A percentile compares a stretch with the other conserved stretches of the same genome.
phyloP scores from a whole-genome alignment of 2,888 invertebrate species.

The Andrena hattorfiana region DNA sequence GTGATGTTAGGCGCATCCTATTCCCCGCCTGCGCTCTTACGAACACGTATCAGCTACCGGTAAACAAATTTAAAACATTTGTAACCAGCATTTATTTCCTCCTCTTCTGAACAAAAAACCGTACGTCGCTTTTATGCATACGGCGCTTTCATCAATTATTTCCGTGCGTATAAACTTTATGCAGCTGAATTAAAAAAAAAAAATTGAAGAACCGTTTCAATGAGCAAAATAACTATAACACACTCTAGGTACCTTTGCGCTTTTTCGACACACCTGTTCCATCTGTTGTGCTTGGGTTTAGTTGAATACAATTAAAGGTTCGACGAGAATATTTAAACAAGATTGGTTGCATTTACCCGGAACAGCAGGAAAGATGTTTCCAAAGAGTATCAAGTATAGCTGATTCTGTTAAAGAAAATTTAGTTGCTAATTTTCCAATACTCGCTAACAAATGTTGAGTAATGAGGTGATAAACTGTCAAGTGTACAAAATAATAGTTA shows the following conservation, averaged over 20 bases:
- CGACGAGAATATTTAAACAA: conserved; percentile 34
- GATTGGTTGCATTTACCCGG: neutral
- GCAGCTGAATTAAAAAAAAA: neutral
- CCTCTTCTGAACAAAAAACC: neutral
- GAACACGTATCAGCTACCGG: too few relatives aligned
- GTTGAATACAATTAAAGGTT: conserved; percentile 22
- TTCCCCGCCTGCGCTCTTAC: too few relatives aligned
- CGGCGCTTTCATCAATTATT: too few relatives aligned
- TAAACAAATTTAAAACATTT: too few relatives aligned
- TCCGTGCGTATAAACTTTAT: neutral
- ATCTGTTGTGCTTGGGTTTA: conserved; percentile 30
- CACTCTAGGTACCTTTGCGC: conserved; percentile 29
- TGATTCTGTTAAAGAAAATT: conserved; percentile 2
- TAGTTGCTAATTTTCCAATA: conserved; percentile 23
- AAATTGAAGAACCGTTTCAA: conserved; percentile 32
- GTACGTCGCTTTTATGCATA: neutral
- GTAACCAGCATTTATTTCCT: neutral
- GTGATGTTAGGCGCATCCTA: too few relatives aligned
- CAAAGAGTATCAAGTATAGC: conserved; percentile 2
- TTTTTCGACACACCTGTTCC: conserved; percentile 38
- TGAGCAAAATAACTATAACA: conserved; percentile 36
- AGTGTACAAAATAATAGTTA: conserved; percentile 5
- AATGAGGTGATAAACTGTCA: conserved; percentile 11
- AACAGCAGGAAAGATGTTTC: conserved; percentile 14
- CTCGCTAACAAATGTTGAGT: conserved; percentile 20